Conservation (phyloP, 92 coral and sea anemone species). For the Porites cylindrica region DNA sequence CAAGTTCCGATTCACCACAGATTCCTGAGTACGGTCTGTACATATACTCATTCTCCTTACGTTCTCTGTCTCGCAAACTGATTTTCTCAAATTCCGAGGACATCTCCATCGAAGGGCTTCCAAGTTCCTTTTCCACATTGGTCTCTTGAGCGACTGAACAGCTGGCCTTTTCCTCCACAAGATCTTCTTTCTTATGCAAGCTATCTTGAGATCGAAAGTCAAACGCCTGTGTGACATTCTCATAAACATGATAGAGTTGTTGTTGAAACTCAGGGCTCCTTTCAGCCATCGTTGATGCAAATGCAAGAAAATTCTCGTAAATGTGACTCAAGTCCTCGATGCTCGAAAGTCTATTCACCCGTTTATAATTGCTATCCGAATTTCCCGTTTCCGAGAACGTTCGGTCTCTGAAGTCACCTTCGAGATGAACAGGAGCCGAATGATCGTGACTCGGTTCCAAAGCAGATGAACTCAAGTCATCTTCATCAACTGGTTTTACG, state of each 20-base stretch:
- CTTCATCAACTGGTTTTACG: background rate
- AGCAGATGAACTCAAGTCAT: background rate
- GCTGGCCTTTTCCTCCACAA: background rate
- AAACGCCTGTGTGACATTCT: conserved; percentile 46
- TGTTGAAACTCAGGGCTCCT: conserved; percentile 27
- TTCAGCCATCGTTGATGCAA: conserved; percentile 50
- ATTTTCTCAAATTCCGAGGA: conserved; percentile 46
- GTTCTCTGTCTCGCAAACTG: conserved; percentile 49
- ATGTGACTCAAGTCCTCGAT: conserved; percentile 40
- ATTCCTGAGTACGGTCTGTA: conserved; percentile 62
- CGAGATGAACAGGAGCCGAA: background rate
- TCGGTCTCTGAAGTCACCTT: background rate
- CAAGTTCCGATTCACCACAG: conserved; percentile 61
- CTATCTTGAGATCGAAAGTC: background rate
- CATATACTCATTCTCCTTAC: background rate
- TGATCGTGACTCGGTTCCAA: conserved; percentile 1
- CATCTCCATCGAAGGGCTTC: conserved; percentile 37
- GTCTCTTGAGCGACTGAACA: background rate
- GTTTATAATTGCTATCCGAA: background rate
- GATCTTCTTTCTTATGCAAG: background rate
- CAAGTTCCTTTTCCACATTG: background rate
- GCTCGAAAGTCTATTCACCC: conserved; percentile 19
- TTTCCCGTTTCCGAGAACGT: background rate
- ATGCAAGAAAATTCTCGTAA: conserved; percentile 53
- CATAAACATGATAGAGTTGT: conserved; percentile 40